Evolutionary conservation across 92 coral and sea anemone genomes (phyloP), one percentile per base, ranked within the genome.

Genomic region (Montipora capitata): DNA sequence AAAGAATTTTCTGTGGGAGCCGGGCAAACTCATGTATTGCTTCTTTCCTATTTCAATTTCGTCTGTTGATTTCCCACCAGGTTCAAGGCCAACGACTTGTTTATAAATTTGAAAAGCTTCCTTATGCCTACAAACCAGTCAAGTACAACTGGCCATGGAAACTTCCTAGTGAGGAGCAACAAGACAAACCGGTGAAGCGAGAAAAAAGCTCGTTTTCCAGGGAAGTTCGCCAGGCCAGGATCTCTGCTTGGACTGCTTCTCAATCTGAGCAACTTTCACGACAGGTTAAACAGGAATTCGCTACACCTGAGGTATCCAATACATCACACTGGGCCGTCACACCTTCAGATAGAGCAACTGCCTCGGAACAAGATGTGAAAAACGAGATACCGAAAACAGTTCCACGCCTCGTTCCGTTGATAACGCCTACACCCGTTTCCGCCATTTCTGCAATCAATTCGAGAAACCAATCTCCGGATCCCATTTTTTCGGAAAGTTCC

Each of bases 81-180:
- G 98, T 94, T 9, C 93, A 88, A 54, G 98, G 95, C 2, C 96
- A 94, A 79, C 90, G 94, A 62, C 91, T 94, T 14, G 98, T 94
- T 3, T 94, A 94, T 78, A 94, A 85, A 61, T 94, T 94, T 65
- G 89, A 85, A 68, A 90, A 94, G 70, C 90, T 94, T 68, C 98
- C 98, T 16, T 94, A 92, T 66, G 87, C 89, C 51, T 94, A 94
- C 63, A 85, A 84, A 76, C 96, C 98, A n/a, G 58, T 91, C 2
- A 66, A 58, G 45, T 73, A 91, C 38, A 72, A 73, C 61, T 83
- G 87, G 87, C 87, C 87, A 3, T 83, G 87, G 87, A 62, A 45
- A 42, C 42, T 45, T 12, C 80, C 87, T 38, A 4, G 18, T 11
- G 87, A 83, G 44, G 87, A 83, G 7, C 13, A 44, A 10, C 38